Evolutionary conservation across 2,797 vertebrate genomes (phyloP).

Genomic region (Myotis pilosus): DNA sequence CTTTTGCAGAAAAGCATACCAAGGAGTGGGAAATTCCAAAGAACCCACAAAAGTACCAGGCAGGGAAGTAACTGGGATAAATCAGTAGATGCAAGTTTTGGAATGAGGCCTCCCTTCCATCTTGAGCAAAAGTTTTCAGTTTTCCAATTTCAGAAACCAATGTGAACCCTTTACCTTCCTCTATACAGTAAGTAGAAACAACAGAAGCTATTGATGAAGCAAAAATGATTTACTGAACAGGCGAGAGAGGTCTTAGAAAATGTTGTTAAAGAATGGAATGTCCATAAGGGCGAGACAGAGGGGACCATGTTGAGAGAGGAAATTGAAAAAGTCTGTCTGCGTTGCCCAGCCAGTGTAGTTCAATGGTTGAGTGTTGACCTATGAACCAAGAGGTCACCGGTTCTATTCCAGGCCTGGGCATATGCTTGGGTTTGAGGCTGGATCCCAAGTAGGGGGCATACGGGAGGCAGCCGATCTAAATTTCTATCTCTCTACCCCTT

Average conservation of each 20-base stretch:
- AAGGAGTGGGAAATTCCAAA: background rate
- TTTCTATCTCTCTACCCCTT: no score
- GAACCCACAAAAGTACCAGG: background rate
- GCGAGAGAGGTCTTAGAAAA: background rate
- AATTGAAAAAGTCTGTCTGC: slow-evolving; percentile 45
- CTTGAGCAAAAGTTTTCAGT: slow-evolving; percentile 4
- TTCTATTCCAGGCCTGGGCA: no score
- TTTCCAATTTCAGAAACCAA: slow-evolving; percentile 41
- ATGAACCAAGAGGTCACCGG: no score
- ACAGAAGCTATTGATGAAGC: background rate
- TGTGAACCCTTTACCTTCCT: background rate
- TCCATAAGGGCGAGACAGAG: background rate
- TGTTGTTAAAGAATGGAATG: background rate
- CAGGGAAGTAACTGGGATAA: background rate
- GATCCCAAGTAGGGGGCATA: no score
- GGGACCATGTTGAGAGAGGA: background rate
- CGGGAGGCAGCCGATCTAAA: no score
- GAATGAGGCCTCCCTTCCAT: background rate
- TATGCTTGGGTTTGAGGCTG: no score
- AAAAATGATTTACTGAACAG: background rate
- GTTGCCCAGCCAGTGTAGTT: no score
- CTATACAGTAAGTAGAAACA: background rate
- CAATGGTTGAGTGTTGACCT: no score
- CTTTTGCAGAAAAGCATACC: background rate
- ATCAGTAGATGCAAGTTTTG: background rate